Evolutionary conservation across 1,140 invertebrate genomes (phyloP).

Genomic region (Nephila pilipes): DNA sequence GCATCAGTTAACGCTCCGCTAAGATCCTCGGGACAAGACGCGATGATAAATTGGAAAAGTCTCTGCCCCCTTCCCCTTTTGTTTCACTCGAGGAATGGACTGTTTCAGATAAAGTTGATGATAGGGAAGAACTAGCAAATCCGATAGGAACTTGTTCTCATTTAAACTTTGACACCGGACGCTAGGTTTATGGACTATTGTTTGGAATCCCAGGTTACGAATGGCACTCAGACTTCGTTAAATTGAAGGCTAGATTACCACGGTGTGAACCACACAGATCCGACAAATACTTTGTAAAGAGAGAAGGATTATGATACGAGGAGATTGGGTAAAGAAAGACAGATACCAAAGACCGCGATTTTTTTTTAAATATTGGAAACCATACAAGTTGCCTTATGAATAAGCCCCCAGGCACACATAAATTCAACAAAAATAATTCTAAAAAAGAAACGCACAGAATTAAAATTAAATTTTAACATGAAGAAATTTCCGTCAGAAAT

Average conservation of each 20-base stretch:
- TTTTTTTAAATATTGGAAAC: no score
- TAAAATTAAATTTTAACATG: no score
- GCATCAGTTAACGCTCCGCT: constrained; percentile 22
- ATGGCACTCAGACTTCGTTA: background rate
- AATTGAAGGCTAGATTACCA: background rate
- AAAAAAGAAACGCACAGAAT: no score
- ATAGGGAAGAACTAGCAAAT: constrained; percentile 18
- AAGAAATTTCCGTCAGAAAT: no score
- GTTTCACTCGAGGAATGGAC: background rate
- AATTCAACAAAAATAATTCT: no score
- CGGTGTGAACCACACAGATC: background rate
- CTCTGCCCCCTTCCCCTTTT: background rate
- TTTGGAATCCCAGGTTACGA: background rate
- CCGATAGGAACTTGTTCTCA: constrained; percentile 32
- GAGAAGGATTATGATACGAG: background rate
- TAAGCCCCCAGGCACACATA: no score
- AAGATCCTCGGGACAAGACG: background rate
- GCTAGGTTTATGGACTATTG: constrained; percentile 42
- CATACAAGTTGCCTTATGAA: no score
- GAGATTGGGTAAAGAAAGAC: no score
- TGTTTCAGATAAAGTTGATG: background rate
- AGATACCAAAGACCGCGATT: no score
- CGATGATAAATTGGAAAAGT: constrained; percentile 19
- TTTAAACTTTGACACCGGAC: constrained; percentile 50
- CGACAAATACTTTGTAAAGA: background rate